Evolutionary conservation across 2,797 vertebrate species (phyloP).

Genomic region (Onychomys arenicola): DNA sequence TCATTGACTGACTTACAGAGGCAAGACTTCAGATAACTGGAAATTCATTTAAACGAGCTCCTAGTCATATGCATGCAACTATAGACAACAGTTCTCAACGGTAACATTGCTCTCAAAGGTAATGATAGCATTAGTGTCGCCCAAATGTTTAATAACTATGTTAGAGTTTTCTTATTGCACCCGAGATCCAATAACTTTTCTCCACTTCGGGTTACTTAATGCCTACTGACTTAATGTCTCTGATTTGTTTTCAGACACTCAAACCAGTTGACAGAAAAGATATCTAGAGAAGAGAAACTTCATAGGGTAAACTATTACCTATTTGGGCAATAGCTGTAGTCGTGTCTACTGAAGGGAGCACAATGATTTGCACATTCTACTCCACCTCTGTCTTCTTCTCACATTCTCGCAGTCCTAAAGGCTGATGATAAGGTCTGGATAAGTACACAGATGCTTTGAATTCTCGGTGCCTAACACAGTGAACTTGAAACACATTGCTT

Average conservation of each 20-base stretch:
- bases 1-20: not conserved
- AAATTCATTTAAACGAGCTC: not conserved
- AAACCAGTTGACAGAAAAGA: not conserved
- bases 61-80: not conserved
- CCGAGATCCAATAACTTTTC: constrained; percentile 12
- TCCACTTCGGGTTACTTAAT: constrained; percentile 19
- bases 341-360: not conserved
- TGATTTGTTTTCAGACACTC: constrained; percentile 15
- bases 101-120: not conserved
- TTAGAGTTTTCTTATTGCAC: constrained; percentile 5
- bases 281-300: not conserved
- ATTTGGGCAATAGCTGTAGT: not conserved
- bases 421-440: not conserved
- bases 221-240: not conserved
- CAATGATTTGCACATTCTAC: not conserved
- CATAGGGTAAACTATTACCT: not conserved
- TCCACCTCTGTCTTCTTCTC: not conserved
- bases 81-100: not conserved
- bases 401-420: constrained; percentile 5
- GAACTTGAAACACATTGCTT: not conserved
- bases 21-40: not conserved
- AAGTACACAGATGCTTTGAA: not conserved
- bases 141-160: constrained; percentile 10
- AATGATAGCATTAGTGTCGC: not conserved
- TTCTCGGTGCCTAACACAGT: not conserved